Evolutionary conservation across 2,888 invertebrate species (phyloP).

Genomic region (Dryadula phaetusa): DNA sequence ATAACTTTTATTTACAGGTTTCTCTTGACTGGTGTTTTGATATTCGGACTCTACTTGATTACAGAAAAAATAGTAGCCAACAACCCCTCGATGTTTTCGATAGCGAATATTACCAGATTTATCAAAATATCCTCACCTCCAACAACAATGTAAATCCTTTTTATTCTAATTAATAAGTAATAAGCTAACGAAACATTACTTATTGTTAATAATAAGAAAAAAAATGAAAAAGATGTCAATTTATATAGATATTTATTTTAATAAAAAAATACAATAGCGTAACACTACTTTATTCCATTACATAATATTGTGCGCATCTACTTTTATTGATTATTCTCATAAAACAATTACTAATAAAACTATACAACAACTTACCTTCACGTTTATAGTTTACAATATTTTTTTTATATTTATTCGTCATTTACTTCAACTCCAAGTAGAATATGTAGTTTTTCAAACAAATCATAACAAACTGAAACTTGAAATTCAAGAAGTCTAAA

Average conservation of each 20-base stretch:
- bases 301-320: slow-evolving; percentile 20
- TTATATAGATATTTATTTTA: slow-evolving; percentile 2
- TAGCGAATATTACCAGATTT: slow-evolving; percentile 16
- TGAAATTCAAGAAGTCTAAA: too few relatives aligned
- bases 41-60: slow-evolving; percentile 54
- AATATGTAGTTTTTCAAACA: too few relatives aligned
- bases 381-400: too few relatives aligned
- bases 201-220: background rate
- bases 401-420: too few relatives aligned
- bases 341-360: background rate
- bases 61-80: slow-evolving; percentile 42
- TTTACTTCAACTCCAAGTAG: too few relatives aligned
- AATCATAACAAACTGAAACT: too few relatives aligned
- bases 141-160: too few relatives aligned
- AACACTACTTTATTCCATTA: slow-evolving; percentile 12
- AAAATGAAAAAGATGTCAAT: background rate
- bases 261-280: slow-evolving; percentile 23
- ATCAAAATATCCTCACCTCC: background rate
- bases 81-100: slow-evolving; percentile 30
- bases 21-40: slow-evolving; percentile 53
- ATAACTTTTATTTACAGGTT: slow-evolving; percentile 52
- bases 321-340: background rate
- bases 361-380: slow-evolving; percentile 1
- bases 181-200: background rate
- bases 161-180: too few relatives aligned